Conservation (phyloP, 2,113 vertebrate genomes). For the Heterotilapia buettikoferi region DNA sequence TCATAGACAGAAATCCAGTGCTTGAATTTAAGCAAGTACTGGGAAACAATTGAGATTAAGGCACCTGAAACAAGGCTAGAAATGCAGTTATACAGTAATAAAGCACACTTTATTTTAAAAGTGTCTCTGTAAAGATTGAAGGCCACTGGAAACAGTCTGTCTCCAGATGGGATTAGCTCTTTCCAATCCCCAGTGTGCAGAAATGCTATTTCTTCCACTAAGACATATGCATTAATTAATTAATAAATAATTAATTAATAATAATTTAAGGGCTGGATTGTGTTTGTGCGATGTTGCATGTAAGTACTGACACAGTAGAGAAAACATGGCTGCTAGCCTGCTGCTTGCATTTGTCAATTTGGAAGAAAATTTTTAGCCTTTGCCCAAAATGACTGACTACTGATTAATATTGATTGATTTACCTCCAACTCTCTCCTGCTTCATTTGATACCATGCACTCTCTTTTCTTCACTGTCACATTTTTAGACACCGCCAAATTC, state of each 20-base stretch:
- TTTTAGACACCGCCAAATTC: background rate
- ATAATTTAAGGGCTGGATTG: background rate
- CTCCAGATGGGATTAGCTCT: background rate
- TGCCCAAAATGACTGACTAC: conserved; percentile 10
- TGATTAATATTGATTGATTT: conserved; percentile 41
- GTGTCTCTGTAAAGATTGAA: background rate
- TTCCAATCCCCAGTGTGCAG: background rate
- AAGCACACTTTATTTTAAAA: background rate
- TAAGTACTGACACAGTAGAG: conserved; percentile 12
- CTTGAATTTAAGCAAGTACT: background rate
- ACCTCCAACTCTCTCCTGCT: background rate
- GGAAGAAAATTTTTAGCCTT: conserved; percentile 15
- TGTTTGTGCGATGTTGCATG: background rate
- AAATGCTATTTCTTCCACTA: background rate
- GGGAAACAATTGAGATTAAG: background rate
- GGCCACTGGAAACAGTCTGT: background rate
- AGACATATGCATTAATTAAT: background rate
- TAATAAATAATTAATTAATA: background rate
- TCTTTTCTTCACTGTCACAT: background rate
- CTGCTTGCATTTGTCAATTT: background rate
- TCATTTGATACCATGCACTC: background rate
- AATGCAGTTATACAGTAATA: background rate
- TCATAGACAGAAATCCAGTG: background rate
- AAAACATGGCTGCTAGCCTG: conserved; percentile 1
- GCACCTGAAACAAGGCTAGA: background rate